phyloP scores from a whole-genome alignment of 2,888 invertebrate genomes.

The Sphaerophoria taeniata region DNA sequence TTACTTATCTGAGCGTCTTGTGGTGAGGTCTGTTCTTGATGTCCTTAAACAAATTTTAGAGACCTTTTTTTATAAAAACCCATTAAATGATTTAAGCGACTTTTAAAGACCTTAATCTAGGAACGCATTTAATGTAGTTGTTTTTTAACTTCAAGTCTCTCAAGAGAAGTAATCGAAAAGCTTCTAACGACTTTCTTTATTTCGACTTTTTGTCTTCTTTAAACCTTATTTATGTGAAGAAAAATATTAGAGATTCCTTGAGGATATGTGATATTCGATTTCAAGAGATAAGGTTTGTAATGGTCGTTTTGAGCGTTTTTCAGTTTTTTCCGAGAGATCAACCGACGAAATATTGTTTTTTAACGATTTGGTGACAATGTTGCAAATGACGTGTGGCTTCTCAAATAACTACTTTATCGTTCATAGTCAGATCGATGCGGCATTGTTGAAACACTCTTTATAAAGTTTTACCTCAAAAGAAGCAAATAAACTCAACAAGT shows the following conservation, averaged over 20 bases:
- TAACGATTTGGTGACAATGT: too few species aligned
- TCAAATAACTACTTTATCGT: too few species aligned
- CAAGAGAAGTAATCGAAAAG: slow-evolving; percentile 49
- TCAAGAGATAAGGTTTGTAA: slow-evolving; percentile 19
- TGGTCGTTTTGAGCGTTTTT: slow-evolving; percentile 27
- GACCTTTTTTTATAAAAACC: slow-evolving; percentile 11
- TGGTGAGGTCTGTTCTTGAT: slow-evolving; percentile 10
- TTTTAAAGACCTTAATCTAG: slow-evolving; percentile 26
- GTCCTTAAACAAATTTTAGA: slow-evolving; percentile 31
- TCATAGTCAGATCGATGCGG: too few species aligned
- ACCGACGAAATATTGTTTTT: too few species aligned
- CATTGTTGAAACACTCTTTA: too few species aligned
- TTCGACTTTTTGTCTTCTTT: slow-evolving; percentile 43
- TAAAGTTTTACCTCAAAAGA: too few species aligned
- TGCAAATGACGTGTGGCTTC: too few species aligned
- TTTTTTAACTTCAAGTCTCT: not conserved
- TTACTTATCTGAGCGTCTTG: slow-evolving; percentile 43
- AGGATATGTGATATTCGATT: slow-evolving; percentile 20
- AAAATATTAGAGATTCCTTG: slow-evolving; percentile 51
- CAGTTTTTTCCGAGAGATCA: too few species aligned
- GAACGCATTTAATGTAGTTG: not conserved
- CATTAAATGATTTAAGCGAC: slow-evolving; percentile 53
- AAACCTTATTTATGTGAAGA: slow-evolving; percentile 30
- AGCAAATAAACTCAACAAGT: too few species aligned
- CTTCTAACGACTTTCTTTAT: slow-evolving; percentile 41